Evolutionary conservation across 2,113 vertebrate genomes (phyloP).

Genomic region (Pheucticus melanocephalus): DNA sequence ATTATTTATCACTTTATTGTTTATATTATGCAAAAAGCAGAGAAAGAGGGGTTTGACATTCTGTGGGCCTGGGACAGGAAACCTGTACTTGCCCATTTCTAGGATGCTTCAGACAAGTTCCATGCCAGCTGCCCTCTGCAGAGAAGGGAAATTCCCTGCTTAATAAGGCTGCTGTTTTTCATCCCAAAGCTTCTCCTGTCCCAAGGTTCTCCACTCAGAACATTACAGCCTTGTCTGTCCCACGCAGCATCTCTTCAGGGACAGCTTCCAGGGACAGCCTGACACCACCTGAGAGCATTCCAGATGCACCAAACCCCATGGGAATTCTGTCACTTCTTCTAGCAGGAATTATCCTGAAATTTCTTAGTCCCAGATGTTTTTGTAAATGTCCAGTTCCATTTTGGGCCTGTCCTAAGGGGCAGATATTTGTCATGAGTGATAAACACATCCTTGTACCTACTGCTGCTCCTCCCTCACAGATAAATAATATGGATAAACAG

Average conservation of each 20-base stretch:
- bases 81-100: not conserved
- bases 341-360: not conserved
- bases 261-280: not conserved
- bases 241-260: not conserved
- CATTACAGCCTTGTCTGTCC: not conserved
- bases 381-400: not conserved
- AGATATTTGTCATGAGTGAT: not conserved
- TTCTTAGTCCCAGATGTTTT: not conserved
- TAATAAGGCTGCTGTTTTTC: not conserved
- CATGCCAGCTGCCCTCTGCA: not conserved
- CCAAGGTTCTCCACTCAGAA: not conserved
- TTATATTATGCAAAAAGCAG: not conserved
- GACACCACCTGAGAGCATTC: not conserved
- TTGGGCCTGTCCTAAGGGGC: not conserved
- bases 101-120: not conserved
- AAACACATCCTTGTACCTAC: not conserved
- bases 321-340: not conserved
- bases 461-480: not conserved
- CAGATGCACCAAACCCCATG: not conserved
- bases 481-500: not conserved
- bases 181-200: not conserved
- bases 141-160: not conserved
- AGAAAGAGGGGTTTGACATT: not conserved
- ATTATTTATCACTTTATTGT: not conserved
- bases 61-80: not conserved